Base-by-base conservation (phyloP, 1,140 invertebrate genomes). In the Reticulitermes speratus region DNA sequence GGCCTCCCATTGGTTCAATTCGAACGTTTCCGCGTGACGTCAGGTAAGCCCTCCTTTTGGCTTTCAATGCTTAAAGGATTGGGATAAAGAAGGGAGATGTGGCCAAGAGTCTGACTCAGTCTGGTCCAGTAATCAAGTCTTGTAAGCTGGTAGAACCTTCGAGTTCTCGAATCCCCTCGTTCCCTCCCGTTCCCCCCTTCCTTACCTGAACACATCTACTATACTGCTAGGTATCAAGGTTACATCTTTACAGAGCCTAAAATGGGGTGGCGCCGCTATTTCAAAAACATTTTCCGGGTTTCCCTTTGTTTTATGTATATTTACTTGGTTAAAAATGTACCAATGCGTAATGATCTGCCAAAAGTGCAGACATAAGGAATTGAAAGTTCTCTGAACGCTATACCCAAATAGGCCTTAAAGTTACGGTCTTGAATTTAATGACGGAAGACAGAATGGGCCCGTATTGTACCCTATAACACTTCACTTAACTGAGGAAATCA, bases 21-120 rank as follows among this genome's bases (percentile, higher is more conserved):
- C 65, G 65, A 75, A 75, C n/a, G 65, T 75, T 75, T 75, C 65
- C 65, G 65, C n/a, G 65, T 75, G 65, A 75, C 65, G 65, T 75
- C 65, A 75, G 65, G 65, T 30, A 75, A 75, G n/a, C 65, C n/a
- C 65, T 75, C 65, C 65, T 30, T 75, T 75, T 75, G 65, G 65
- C 65, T 75, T 75, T 75, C 65, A 75, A 75, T 75, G 65, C n/a
- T n/a, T 25, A 30, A 75, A 75, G 25, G 65, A 75, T 75, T 75
- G 65, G 65, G 65, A 30, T 19, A 12, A 75, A 30, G 65, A 30
- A 75, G 65, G 65, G 65, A 30, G 65, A 75, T 75, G 65, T 75
- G 25, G n/a, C 65, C 25, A 25, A 75, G 25, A 30, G 65, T 30
- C 65, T 75, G 65, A 30, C n/a, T 30, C 65, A 75, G n/a, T 75